phyloP scores from a whole-genome alignment of 2,797 vertebrate species.

The Phylloscopus collybita region DNA sequence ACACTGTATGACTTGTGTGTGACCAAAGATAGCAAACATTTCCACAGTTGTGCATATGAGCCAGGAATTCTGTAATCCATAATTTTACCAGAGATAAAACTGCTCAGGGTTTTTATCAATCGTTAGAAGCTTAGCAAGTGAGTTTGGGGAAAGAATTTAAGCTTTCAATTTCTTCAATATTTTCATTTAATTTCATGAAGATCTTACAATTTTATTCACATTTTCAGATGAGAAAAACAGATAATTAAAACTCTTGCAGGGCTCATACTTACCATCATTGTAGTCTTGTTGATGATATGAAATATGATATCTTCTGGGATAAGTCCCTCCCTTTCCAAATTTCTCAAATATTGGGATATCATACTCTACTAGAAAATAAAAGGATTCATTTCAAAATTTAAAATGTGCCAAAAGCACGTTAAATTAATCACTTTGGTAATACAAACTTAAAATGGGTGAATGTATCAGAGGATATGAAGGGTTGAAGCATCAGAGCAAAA shows the following conservation, averaged over 20 bases:
- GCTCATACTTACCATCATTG: constrained; percentile 87
- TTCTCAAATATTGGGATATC: constrained; percentile 98
- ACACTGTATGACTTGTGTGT: not conserved
- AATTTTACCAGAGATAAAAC: not conserved
- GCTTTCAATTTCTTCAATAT: not conserved
- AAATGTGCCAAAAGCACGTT: not conserved
- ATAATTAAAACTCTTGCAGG: not conserved
- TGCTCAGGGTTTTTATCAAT: not conserved
- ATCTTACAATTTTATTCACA: not conserved
- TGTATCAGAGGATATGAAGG: not conserved
- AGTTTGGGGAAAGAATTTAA: not conserved
- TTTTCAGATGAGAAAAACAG: not conserved
- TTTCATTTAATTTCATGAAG: not conserved
- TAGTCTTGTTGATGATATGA: constrained; percentile 94
- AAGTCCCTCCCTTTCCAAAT: constrained; percentile 96
- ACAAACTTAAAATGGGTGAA: not conserved
- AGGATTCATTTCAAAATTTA: not conserved
- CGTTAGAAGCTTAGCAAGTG: not conserved
- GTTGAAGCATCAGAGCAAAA: not conserved
- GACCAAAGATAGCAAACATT: not conserved
- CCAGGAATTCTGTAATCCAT: not conserved
- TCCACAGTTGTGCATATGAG: not conserved
- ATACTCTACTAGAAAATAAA: constrained; percentile 82
- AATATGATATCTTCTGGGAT: constrained; percentile 93
- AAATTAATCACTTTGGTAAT: not conserved